phyloP scores from a whole-genome alignment of 2,113 vertebrate genomes.

The Colossoma macropomum region DNA sequence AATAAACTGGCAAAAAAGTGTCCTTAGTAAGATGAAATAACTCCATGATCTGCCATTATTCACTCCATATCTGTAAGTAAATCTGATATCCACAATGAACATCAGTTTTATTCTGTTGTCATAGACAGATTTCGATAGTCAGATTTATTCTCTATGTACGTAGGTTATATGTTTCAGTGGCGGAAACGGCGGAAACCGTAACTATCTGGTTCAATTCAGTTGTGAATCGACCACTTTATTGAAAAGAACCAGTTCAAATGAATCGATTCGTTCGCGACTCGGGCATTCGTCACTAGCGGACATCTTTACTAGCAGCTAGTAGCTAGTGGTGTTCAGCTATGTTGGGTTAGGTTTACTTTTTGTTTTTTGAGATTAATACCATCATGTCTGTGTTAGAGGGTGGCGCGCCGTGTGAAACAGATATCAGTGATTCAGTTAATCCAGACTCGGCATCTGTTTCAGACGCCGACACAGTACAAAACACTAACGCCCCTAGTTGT shows the following conservation, averaged over 20 bases:
- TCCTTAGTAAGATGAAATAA: too few species aligned
- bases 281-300: neutral
- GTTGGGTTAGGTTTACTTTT: conserved; percentile 12
- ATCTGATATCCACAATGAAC: too few species aligned
- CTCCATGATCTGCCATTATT: too few species aligned
- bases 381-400: conserved; percentile 71
- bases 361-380: conserved; percentile 7
- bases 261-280: neutral
- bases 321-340: conserved; percentile 4
- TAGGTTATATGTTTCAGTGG: too few species aligned
- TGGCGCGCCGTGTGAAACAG: conserved; percentile 69
- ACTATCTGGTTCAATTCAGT: too few species aligned
- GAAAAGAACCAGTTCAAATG: neutral
- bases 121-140: too few species aligned
- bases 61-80: too few species aligned
- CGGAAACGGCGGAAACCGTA: too few species aligned
- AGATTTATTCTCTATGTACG: too few species aligned
- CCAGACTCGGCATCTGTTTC: conserved; percentile 68
- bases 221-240: neutral
- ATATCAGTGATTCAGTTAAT: conserved; percentile 60
- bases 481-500: conserved; percentile 77
- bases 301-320: neutral
- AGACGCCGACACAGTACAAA: conserved; percentile 75
- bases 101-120: too few species aligned
- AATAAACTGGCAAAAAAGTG: too few species aligned